These are phyloP conservation scores for Zoanthus sociatus DNA, from an alignment of 92 coral and sea anemone genomes.

Conservation along the genomic window DNA sequence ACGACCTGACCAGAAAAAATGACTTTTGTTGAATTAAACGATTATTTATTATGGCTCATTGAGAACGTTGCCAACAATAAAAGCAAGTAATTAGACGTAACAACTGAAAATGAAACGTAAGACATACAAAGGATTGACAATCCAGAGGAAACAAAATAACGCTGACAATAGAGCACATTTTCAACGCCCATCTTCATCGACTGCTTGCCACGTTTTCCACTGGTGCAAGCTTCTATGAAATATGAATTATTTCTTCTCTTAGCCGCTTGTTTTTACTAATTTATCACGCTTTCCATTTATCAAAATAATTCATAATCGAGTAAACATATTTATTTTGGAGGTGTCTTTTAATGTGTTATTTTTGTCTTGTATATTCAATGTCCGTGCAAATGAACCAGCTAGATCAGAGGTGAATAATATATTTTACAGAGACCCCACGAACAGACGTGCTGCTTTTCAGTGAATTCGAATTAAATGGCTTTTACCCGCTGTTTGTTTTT, in stretches of 20 bases:
- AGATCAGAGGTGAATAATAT: too few relatives aligned
- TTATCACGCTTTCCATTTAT: background rate
- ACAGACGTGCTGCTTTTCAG: background rate
- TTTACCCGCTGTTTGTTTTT: background rate
- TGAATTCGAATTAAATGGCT: background rate
- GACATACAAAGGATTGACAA: background rate
- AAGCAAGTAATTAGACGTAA: background rate
- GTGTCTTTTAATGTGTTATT: background rate
- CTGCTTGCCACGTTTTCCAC: too few relatives aligned
- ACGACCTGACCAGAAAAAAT: conserved; percentile 1
- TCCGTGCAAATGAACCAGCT: conserved; percentile 24
- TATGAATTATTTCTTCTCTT: background rate
- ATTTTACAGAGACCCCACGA: background rate
- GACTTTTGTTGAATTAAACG: conserved; percentile 20
- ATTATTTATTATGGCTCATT: conserved; percentile 41
- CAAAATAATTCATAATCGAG: conserved; percentile 5
- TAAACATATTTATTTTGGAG: background rate
- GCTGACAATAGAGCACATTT: too few relatives aligned
- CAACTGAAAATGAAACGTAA: background rate
- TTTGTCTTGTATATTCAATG: conserved; percentile 4
- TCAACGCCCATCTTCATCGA: too few relatives aligned
- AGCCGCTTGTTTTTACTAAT: background rate
- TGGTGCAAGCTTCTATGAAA: background rate
- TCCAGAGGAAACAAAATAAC: too few relatives aligned
- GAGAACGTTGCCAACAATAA: conserved; percentile 34